Evolutionary conservation across 2,797 vertebrate species (phyloP), one percentile per base, ranked within the genome.

Genomic region (Sitta carolinensis): DNA sequence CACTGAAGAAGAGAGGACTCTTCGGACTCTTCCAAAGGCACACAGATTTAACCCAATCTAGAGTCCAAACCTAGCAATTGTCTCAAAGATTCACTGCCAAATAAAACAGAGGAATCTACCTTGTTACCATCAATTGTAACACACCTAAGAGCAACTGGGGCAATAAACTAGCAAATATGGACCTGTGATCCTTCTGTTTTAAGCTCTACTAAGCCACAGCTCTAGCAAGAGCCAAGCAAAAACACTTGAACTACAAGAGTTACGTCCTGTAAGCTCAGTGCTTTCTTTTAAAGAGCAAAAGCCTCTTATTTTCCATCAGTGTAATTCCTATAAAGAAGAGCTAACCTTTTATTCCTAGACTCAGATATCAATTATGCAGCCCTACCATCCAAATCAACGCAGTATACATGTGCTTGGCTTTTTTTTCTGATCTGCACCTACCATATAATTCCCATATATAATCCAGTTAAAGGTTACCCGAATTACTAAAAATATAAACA

Each of bases 381-480:
- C 43, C 15, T 27, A 50, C n/a, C 12, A 42, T 6, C 43, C 36
- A 48, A 80, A 58, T 16, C 21, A 69, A 58, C 8, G 55, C 36
- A 64, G 32, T 8, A 9, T 48, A 63, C 10, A 29, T 0, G 0
- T 5, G 26, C 11, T 55, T 38, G 7, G 0, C 18, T 36, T 36
- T 45, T 45, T 57, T n/a, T 45, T 22, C 66, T 34, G 21, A 74
- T 43, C 50, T 89, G 68, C 30, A 57, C 8, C 50, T 58, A 72
- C 18, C 9, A 9, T 10, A 16, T 12, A 36, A 57, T 74, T 92
- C 68, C 61, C 29, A 45, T 55, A 64, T 11, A 4, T 19, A 12
- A 84, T 70, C 43, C 55, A 89, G 42, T 7, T 57, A 3, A 40
- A 55, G 73, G 18, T 51, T 85, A 90, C 47, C 30, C 4, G 15